These are phyloP conservation scores for Malacosoma neustria DNA, from an alignment of 2,888 invertebrate species.

Conservation along the genomic window DNA sequence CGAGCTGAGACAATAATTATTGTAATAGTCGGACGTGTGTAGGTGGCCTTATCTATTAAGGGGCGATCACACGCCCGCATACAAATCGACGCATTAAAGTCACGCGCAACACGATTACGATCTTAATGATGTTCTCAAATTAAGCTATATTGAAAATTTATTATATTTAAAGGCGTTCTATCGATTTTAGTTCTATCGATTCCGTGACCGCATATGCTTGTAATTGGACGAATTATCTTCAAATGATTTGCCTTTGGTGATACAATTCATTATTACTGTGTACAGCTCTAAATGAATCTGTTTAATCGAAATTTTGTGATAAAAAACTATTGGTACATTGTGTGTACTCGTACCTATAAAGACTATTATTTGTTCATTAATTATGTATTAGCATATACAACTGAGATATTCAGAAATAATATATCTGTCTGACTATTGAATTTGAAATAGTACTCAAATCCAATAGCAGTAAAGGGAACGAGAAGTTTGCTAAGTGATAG, in stretches of 20 bases:
- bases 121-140: constrained; percentile 49
- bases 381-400: too few species aligned
- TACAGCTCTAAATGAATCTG: too few species aligned
- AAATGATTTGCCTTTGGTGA: background rate
- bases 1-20: constrained; percentile 1
- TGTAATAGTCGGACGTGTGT: constrained; percentile 20
- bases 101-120: constrained; percentile 36
- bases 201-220: background rate
- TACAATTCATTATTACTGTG: too few species aligned
- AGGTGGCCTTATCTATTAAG: constrained; percentile 41
- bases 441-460: too few species aligned
- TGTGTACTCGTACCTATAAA: too few species aligned
- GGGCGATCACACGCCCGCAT: constrained; percentile 51
- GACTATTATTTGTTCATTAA: too few species aligned
- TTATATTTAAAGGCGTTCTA: constrained; percentile 10
- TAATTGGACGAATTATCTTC: background rate
- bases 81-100: constrained; percentile 55
- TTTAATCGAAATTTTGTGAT: too few species aligned
- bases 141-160: constrained; percentile 49
- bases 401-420: too few species aligned
- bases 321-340: too few species aligned
- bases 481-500: too few species aligned
- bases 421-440: too few species aligned
- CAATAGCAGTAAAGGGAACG: too few species aligned
- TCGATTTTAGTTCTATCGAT: constrained; percentile 7